Evolutionary conservation across 2,888 invertebrate species (phyloP), one percentile per base, ranked within the genome.

Genomic region (Andrena marginata): DNA sequence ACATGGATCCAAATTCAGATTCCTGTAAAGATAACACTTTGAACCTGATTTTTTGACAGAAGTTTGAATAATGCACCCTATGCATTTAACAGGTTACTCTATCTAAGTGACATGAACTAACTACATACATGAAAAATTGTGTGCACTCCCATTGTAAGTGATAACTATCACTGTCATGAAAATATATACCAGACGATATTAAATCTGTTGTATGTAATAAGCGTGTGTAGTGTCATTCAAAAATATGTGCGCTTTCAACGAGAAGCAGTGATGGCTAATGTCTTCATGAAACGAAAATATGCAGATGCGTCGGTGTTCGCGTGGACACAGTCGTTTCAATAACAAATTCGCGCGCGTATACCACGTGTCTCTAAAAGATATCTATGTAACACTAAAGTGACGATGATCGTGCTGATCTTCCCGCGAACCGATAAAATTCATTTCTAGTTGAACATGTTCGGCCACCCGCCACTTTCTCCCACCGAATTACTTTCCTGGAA

Each of bases 401-500:
- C 42, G 20, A 74, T 13, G 62, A 78, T 42, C 29, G 23, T 13
- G n/a, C 8, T 4, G 16, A 68, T 49, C 54, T 13, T 56, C 69
- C 33, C n/a, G 7, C 13, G 68, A 63, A 48, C 35, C 70, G 56
- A 69, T 59, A 59, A 86, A 85, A 81, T 84, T 86, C 62, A 63
- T 59, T 63, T 13, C 59, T 51, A 49, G 70, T 62, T 69, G 71
- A 79, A 79, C 88, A 56, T 85, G 87, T 89, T 86, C 80, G 72
- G 51, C 59, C 75, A 60, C 54, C 70, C 82, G 82, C 85, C 82
- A 88, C 88, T 88, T 88, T 88, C 88, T 82, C 88, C 63, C 75
- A 64, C 35, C 63, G 72, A 65, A 85, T 87, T 77, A 71, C 89
- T 85, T 85, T 88, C 86, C 84, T 85, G 84, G 77, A 73, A 72